Conservation (phyloP, 2,113 vertebrate species). For the Promerops cafer region DNA sequence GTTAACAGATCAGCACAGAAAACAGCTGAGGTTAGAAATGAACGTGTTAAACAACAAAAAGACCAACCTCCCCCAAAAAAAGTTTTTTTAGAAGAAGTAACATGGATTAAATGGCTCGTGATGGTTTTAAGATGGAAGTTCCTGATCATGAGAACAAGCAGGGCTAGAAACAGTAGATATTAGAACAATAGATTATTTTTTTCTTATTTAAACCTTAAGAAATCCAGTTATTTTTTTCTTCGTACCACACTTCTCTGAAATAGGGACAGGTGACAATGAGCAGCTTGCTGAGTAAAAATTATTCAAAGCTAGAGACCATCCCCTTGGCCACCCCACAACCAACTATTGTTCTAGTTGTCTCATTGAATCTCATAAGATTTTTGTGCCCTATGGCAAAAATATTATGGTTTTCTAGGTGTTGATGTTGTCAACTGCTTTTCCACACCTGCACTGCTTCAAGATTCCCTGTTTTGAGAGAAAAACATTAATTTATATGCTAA, state of each 20-base stretch:
- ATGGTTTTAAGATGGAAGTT: not conserved
- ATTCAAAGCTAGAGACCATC: not conserved
- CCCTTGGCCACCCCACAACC: not conserved
- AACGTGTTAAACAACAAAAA: not conserved
- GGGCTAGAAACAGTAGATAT: not conserved
- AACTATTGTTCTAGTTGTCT: not conserved
- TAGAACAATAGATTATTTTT: not conserved
- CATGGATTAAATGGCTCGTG: not conserved
- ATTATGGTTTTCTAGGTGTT: not conserved
- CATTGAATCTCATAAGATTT: not conserved
- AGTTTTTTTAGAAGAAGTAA: not conserved
- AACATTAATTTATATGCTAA: not conserved
- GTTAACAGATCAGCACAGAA: not conserved
- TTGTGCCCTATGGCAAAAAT: not conserved
- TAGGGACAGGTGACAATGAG: not conserved
- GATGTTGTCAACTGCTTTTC: not conserved
- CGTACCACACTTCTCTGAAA: not conserved
- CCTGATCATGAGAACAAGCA: not conserved
- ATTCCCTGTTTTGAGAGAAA: not conserved
- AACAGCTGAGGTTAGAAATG: not conserved
- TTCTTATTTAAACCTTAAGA: not conserved
- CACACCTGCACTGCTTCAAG: not conserved
- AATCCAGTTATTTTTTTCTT: not conserved
- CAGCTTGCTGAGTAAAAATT: not conserved
- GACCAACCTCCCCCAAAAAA: accelerated